Conservation (phyloP, 2,113 vertebrate genomes). For the Cochlearius cochlearius region DNA sequence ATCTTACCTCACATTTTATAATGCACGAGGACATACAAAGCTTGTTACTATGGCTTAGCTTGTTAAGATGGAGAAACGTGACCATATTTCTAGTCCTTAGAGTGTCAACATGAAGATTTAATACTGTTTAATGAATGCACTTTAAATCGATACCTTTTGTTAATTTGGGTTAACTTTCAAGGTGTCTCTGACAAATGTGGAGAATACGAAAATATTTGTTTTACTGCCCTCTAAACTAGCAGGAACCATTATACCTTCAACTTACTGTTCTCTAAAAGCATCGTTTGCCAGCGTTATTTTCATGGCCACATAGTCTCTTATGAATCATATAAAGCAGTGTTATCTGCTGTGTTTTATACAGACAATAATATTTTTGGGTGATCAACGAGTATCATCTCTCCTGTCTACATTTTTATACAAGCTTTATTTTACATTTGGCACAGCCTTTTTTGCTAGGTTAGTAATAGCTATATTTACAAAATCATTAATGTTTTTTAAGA, state of each 20-base stretch:
- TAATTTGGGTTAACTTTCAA: slow-evolving; percentile 12
- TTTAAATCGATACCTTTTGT: not conserved
- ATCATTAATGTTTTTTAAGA: not conserved
- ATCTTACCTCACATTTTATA: not conserved
- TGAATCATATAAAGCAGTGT: not conserved
- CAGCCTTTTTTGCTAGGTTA: not conserved
- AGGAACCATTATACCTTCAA: not conserved
- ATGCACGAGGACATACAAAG: not conserved
- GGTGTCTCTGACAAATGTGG: not conserved
- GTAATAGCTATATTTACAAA: not conserved
- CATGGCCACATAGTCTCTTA: not conserved
- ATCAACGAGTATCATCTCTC: not conserved
- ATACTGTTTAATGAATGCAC: not conserved
- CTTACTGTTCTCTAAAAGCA: not conserved
- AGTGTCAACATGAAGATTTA: not conserved
- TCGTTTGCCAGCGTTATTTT: not conserved
- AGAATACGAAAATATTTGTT: not conserved
- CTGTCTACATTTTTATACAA: not conserved
- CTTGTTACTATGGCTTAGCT: not conserved
- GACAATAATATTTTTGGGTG: not conserved
- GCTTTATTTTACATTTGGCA: not conserved
- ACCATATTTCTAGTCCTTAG: not conserved
- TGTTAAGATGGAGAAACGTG: not conserved
- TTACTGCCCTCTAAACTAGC: not conserved
- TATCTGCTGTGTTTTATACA: not conserved